Conservation (phyloP, 2,113 vertebrate species). For the Ctenodactylus gundi region DNA sequence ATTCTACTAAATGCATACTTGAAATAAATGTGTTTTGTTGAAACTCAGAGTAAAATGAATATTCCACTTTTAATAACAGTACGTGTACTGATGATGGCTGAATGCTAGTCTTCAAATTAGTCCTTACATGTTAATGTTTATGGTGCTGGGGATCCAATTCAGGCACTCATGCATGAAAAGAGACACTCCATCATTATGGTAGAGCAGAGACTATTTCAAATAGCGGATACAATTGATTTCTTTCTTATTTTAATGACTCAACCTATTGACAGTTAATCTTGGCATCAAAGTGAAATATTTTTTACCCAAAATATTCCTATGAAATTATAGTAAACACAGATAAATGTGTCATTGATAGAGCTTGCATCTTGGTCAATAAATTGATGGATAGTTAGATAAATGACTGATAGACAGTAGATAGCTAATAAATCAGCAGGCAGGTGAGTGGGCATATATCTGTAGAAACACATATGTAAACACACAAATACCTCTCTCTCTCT, state of each 20-base stretch:
- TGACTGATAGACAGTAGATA: neutral
- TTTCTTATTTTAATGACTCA: neutral
- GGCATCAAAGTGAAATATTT: neutral
- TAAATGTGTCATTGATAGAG: neutral
- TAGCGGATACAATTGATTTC: neutral
- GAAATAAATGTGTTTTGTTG: neutral
- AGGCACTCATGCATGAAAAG: neutral
- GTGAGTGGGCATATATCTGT: no score
- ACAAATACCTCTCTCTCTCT: no score
- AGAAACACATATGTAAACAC: neutral
- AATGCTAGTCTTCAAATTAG: neutral
- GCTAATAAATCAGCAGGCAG: neutral
- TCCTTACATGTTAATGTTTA: neutral
- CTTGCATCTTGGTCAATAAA: neutral
- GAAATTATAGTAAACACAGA: neutral
- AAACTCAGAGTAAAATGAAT: neutral
- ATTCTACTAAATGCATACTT: neutral
- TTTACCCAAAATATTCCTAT: neutral
- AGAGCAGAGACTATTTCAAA: neutral
- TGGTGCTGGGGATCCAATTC: accelerated
- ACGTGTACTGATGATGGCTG: neutral
- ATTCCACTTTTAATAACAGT: neutral
- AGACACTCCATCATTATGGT: no score
- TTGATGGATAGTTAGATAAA: neutral
- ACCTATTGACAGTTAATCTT: neutral